Evolutionary conservation across 1,140 invertebrate genomes (phyloP).

Genomic region (Cardiocondyla obscurior): DNA sequence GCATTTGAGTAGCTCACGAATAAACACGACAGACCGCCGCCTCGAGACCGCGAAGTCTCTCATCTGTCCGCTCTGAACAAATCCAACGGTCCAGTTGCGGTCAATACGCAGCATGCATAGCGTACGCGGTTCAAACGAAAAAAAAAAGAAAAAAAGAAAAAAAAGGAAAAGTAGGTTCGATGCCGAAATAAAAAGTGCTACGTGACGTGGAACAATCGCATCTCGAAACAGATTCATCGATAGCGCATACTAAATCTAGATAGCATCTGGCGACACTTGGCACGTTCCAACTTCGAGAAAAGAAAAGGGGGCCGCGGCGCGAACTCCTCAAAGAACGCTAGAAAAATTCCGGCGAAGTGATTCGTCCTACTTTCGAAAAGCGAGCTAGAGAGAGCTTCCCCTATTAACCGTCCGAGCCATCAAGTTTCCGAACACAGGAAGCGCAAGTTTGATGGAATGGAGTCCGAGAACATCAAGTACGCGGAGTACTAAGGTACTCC

Average conservation of each 20-base stretch:
- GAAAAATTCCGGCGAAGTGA: constrained; percentile 9
- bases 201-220: constrained; percentile 71
- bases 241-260: constrained; percentile 55
- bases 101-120: constrained; percentile 62
- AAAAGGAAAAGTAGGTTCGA: neutral
- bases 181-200: constrained; percentile 27
- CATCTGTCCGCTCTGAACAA: constrained; percentile 36
- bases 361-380: constrained; percentile 33
- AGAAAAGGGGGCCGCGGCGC: neutral
- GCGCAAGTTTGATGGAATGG: neutral
- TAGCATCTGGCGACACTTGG: constrained; percentile 63
- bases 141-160: neutral
- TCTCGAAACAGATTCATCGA: constrained; percentile 68
- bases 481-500: neutral
- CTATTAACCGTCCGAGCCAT: neutral
- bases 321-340: neutral
- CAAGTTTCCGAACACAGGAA: neutral
- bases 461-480: neutral
- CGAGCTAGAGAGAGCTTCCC: neutral
- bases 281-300: constrained; percentile 50
- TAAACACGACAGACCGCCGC: constrained; percentile 70
- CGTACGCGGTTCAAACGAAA: constrained; percentile 62
- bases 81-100: constrained; percentile 50
- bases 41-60: constrained; percentile 28
- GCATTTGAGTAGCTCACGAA: constrained; percentile 70